These are phyloP conservation scores for Ooceraea biroi DNA, from an alignment of 1,140 invertebrate species.

Conservation along the genomic window DNA sequence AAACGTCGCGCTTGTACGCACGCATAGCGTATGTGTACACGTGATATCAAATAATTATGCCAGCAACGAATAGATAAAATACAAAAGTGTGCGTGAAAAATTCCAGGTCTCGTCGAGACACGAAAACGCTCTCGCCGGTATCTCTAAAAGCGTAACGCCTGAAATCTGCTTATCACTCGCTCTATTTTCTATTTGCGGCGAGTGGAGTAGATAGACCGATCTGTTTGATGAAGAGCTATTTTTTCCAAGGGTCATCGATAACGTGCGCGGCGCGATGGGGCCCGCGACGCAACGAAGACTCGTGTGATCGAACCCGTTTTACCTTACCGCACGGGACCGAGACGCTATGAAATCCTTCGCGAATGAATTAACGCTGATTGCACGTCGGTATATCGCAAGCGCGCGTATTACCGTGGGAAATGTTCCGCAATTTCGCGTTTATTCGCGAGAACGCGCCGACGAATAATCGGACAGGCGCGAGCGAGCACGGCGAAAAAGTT, in stretches of 20 bases:
- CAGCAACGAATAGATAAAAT: not conserved
- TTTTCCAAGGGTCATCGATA: constrained; percentile 72
- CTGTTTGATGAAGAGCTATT: constrained; percentile 69
- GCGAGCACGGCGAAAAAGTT: constrained; percentile 47
- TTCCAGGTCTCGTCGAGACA: not conserved
- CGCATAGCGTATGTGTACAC: no score
- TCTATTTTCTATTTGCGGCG: constrained; percentile 67
- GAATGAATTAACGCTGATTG: constrained; percentile 53
- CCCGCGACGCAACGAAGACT: not conserved
- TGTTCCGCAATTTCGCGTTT: constrained; percentile 48
- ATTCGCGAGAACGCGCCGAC: constrained; percentile 53
- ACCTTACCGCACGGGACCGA: not conserved
- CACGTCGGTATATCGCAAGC: constrained; percentile 8
- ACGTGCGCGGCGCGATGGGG: not conserved
- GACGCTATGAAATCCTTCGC: constrained; percentile 42
- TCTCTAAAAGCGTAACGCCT: not conserved
- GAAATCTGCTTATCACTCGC: constrained; percentile 53
- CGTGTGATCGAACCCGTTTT: not conserved
- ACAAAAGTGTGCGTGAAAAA: not conserved
- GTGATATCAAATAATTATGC: no score
- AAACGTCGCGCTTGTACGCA: no score
- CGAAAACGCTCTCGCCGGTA: not conserved
- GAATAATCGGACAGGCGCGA: constrained; percentile 53
- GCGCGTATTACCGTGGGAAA: constrained; percentile 39
- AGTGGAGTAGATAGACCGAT: constrained; percentile 72